These are phyloP conservation scores for Acestrorhynchus altus DNA, from an alignment of 2,797 vertebrate genomes.

Conservation along the genomic window DNA sequence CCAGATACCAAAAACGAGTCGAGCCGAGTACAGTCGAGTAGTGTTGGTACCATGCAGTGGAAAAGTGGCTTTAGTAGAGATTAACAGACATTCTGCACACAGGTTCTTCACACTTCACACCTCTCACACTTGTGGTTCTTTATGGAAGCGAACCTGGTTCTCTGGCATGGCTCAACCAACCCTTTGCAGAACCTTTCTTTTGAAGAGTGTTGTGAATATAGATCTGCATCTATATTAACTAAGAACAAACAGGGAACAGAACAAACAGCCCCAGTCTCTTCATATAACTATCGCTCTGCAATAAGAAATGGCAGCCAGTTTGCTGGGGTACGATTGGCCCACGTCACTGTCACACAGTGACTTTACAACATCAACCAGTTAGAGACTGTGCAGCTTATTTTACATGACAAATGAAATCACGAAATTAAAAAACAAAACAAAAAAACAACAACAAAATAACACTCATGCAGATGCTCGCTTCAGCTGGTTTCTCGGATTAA, in stretches of 20 bases:
- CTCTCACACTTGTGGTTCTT: too few species aligned
- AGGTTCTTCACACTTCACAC: too few species aligned
- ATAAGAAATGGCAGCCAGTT: slow-evolving; percentile 35
- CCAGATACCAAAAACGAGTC: too few species aligned
- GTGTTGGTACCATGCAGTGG: too few species aligned
- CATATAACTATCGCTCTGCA: slow-evolving; percentile 27
- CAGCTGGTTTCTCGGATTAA: slow-evolving; percentile 16
- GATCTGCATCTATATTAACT: slow-evolving; percentile 38
- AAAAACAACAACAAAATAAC: background rate
- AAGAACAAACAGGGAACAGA: background rate
- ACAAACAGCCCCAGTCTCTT: background rate
- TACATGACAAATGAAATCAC: background rate
- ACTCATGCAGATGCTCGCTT: slow-evolving; percentile 3
- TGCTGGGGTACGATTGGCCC: slow-evolving; percentile 25
- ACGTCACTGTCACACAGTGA: slow-evolving; percentile 36
- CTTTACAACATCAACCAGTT: slow-evolving; percentile 37
- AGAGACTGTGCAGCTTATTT: slow-evolving; percentile 35
- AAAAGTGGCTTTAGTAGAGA: too few species aligned
- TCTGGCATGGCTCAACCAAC: too few species aligned
- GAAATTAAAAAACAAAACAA: background rate
- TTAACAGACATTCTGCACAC: too few species aligned
- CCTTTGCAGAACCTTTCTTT: too few species aligned
- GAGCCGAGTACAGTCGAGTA: too few species aligned
- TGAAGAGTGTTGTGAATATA: slow-evolving; percentile 65
- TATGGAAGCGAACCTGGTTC: too few species aligned